phyloP scores from a whole-genome alignment of 2,113 vertebrate genomes.

The Meles meles region DNA sequence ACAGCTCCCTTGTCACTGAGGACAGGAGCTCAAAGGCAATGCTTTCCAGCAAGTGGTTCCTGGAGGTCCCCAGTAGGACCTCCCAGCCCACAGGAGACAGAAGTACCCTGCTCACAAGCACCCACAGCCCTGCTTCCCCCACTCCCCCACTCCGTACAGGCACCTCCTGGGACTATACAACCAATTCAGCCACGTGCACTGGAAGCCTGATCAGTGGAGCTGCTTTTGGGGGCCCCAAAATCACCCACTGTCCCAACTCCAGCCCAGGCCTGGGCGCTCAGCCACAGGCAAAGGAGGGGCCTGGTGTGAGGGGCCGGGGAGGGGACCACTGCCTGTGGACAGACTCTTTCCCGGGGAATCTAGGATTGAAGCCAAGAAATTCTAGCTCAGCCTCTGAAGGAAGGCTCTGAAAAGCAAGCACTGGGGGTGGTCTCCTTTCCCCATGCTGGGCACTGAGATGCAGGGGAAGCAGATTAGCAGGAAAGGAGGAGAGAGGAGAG shows the following conservation, averaged over 20 bases:
- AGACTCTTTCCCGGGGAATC: not conserved
- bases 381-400: not conserved
- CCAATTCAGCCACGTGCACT: not conserved
- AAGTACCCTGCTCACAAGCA: not conserved
- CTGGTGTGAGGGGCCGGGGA: not conserved
- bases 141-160: not conserved
- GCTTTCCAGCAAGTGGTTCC: not conserved
- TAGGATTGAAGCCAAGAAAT: not conserved
- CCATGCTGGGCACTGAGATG: not conserved
- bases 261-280: not conserved
- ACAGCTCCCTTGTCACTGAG: not conserved
- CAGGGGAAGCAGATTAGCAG: not conserved
- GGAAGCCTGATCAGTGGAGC: not conserved
- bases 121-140: too few relatives aligned
- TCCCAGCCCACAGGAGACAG: not conserved
- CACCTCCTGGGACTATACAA: not conserved
- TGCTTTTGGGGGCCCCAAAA: not conserved
- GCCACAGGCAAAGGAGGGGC: not conserved
- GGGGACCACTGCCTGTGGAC: not conserved
- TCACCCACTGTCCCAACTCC: not conserved
- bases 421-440: not conserved
- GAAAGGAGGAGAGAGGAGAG: not conserved
- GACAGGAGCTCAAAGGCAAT: not conserved
- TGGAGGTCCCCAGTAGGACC: not conserved
- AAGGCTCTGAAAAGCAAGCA: accelerated